Conservation (phyloP, 1,140 invertebrate genomes). For the Maniola jurtina region DNA sequence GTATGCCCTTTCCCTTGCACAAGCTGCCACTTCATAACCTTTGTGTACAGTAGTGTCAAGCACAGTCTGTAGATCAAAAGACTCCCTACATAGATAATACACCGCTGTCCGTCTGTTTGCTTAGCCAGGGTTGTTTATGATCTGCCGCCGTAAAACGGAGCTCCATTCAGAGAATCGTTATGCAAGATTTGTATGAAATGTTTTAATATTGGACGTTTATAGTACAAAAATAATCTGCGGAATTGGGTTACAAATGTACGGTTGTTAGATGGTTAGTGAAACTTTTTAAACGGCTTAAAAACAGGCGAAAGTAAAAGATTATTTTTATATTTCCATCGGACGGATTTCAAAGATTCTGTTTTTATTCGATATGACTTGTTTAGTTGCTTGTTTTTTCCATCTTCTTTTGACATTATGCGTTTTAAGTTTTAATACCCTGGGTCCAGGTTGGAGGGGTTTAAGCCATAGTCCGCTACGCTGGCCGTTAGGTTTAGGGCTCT, state of each 20-base stretch:
- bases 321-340: no score
- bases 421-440: no score
- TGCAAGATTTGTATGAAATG: slow-evolving; percentile 13
- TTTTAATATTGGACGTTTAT: not conserved
- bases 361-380: no score
- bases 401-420: no score
- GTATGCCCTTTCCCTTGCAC: slow-evolving; percentile 30
- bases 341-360: no score
- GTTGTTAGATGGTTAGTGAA: not conserved
- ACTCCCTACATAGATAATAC: slow-evolving; percentile 20
- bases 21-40: slow-evolving; percentile 27
- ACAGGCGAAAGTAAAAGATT: no score
- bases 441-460: no score
- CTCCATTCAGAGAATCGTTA: slow-evolving; percentile 23
- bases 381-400: no score
- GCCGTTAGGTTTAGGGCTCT: no score
- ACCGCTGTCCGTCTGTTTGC: slow-evolving; percentile 25
- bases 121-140: slow-evolving; percentile 25
- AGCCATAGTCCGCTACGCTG: no score
- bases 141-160: slow-evolving; percentile 17
- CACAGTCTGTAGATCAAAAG: slow-evolving; percentile 33
- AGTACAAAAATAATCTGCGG: not conserved
- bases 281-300: not conserved
- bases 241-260: slow-evolving; percentile 3
- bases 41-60: slow-evolving; percentile 29